phyloP scores from a whole-genome alignment of 2,113 vertebrate species.

The Symphodus melops region DNA sequence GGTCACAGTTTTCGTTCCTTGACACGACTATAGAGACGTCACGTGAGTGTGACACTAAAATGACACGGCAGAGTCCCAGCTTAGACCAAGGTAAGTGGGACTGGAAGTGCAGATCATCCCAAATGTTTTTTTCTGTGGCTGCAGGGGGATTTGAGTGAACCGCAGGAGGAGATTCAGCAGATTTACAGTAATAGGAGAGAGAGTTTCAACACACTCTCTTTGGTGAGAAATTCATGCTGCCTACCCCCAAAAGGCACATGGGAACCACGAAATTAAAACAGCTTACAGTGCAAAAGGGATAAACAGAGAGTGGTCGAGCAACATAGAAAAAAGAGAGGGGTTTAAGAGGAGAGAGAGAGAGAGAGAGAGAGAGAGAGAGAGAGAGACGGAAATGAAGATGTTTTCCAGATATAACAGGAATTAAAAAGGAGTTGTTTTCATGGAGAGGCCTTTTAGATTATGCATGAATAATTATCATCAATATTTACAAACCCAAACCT shows the following conservation, averaged over 20 bases:
- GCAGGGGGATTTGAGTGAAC: constrained; percentile 41
- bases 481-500: no score
- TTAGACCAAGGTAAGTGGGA: constrained; percentile 20
- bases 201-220: constrained; percentile 24
- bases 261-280: constrained; percentile 29
- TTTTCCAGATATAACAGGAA: constrained; percentile 12
- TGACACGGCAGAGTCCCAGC: constrained; percentile 3
- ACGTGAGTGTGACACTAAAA: constrained; percentile 36
- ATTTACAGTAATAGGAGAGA: constrained; percentile 44
- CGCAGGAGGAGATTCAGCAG: constrained; percentile 29
- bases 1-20: not conserved
- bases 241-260: constrained; percentile 1
- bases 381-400: not conserved
- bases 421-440: not conserved
- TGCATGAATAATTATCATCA: not conserved
- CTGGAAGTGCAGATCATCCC: constrained; percentile 36
- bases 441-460: constrained; percentile 1
- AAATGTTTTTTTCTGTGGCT: constrained; percentile 53
- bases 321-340: constrained; percentile 4
- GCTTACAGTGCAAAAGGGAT: constrained; percentile 21
- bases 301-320: constrained; percentile 12
- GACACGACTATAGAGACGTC: not conserved
- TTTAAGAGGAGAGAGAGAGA: not conserved
- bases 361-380: constrained; percentile 9
- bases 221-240: constrained; percentile 35